A percentile compares a stretch with the other conserved stretches of the same genome.
Evolutionary conservation across 2,113 vertebrate genomes (phyloP).

Genomic region (Coracopsis vasa): DNA sequence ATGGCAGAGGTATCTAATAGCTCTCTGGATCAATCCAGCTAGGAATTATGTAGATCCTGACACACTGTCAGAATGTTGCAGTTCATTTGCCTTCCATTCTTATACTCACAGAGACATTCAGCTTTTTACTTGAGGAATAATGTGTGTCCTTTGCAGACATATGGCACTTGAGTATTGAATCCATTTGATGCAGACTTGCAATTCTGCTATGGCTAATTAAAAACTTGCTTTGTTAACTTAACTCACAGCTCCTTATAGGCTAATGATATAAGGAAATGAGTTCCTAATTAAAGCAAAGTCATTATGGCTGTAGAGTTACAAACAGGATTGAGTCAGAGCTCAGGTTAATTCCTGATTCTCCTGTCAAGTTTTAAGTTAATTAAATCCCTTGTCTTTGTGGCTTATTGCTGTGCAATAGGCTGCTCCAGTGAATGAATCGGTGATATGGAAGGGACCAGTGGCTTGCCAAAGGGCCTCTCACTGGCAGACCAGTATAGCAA

Average conservation of each 20-base stretch:
- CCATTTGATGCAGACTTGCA: neutral
- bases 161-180: neutral
- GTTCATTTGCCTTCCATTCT: neutral
- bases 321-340: neutral
- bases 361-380: neutral
- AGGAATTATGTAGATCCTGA: neutral
- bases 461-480: neutral
- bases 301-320: neutral
- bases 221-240: neutral
- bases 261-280: neutral
- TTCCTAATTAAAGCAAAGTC: conserved; percentile 17
- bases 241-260: neutral
- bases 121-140: neutral
- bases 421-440: neutral
- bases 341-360: neutral
- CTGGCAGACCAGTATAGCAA: neutral
- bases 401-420: neutral
- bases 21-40: neutral
- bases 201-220: conserved; percentile 13
- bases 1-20: neutral
- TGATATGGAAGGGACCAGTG: neutral
- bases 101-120: neutral
- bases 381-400: neutral
- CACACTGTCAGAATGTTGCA: neutral
- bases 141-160: neutral